Conservation (phyloP, 2,888 invertebrate genomes). For the Hydroisotoma schaefferi region DNA sequence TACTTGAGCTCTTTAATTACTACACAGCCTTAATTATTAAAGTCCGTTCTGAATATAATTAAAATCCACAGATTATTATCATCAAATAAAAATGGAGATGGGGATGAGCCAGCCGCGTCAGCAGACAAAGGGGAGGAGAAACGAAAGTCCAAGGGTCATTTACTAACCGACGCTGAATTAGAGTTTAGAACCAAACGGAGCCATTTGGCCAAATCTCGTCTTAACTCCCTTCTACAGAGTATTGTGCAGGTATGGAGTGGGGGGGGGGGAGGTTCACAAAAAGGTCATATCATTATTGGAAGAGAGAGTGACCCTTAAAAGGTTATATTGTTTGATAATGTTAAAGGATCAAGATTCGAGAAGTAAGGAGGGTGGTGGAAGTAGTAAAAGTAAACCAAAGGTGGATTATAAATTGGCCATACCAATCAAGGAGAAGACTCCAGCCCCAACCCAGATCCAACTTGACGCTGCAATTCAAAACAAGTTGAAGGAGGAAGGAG, state of each 20-base stretch:
- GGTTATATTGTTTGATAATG: background rate
- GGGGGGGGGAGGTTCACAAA: background rate
- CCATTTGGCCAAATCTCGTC: background rate
- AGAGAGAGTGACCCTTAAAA: background rate
- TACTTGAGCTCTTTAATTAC: no score
- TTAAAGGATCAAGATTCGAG: background rate
- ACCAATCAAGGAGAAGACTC: conserved; percentile 9
- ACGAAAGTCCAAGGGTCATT: background rate
- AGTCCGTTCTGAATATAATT: no score
- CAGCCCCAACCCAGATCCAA: background rate
- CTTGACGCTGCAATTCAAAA: conserved; percentile 6
- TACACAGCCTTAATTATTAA: no score
- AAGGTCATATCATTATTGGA: background rate
- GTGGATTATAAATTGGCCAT: conserved; percentile 20
- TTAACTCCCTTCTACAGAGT: conserved; percentile 1
- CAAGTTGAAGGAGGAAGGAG: conserved; percentile 9
- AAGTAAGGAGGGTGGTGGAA: background rate
- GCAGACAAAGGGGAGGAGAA: background rate
- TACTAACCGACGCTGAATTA: no score
- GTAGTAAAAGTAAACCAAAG: background rate
- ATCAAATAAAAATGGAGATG: background rate
- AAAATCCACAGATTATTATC: no score
- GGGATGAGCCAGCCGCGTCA: background rate
- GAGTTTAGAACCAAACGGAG: no score
- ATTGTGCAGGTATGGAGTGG: background rate